Conservation (phyloP, 2,797 vertebrate genomes). For the Leucoraja ocellata region DNA sequence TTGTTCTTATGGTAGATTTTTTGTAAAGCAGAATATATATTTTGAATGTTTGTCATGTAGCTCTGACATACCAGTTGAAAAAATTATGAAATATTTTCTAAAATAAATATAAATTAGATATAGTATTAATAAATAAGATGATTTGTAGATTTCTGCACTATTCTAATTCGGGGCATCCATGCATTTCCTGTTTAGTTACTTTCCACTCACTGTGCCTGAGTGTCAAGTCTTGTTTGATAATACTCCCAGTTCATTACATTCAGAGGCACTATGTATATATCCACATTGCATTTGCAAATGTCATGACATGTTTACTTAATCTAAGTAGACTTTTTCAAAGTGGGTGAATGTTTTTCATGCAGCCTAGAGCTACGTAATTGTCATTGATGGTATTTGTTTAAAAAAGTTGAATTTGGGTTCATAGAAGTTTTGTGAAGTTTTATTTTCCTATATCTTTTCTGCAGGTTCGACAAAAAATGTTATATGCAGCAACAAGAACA, state of each 20-base stretch:
- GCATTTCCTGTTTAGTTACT: too few species aligned
- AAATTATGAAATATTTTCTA: neutral
- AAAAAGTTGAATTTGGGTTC: neutral
- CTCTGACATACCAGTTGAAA: neutral
- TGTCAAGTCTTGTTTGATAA: too few species aligned
- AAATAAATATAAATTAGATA: too few species aligned
- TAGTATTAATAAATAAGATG: too few species aligned
- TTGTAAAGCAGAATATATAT: neutral
- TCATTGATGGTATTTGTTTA: neutral
- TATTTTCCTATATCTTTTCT: neutral
- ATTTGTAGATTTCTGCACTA: too few species aligned
- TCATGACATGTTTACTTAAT: neutral
- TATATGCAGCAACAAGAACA: constrained; percentile 91
- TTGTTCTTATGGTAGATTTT: neutral
- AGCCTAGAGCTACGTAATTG: neutral
- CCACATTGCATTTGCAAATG: neutral
- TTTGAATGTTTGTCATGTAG: neutral
- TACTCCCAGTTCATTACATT: too few species aligned
- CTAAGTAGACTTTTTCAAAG: neutral
- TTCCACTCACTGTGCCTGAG: too few species aligned
- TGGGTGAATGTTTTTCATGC: neutral
- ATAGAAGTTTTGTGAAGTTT: neutral
- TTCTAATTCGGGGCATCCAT: too few species aligned
- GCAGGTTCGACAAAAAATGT: constrained; percentile 94
- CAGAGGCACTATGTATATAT: neutral